Percentiles rank a stretch among this genome's conserved stretches.
Evolutionary conservation across 2,888 invertebrate species (phyloP).

Genomic region (Thalpophila matura): DNA sequence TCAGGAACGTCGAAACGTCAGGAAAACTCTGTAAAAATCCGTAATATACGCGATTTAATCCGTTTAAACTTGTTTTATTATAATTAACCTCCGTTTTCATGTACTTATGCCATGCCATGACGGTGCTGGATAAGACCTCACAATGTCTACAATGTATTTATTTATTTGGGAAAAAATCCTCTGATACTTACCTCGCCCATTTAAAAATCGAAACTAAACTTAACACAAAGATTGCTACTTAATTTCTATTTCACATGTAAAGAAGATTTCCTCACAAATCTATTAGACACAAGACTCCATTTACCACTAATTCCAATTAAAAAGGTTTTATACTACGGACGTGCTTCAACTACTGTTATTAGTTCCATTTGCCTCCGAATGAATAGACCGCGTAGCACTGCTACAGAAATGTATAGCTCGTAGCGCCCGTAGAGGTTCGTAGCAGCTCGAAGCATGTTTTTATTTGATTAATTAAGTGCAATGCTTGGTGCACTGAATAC

Average conservation of each 20-base stretch:
- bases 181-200: background rate
- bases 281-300: slow-evolving; percentile 1
- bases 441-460: slow-evolving; percentile 41
- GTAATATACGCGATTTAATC: no score
- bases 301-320: slow-evolving; percentile 28
- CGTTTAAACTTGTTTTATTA: no score
- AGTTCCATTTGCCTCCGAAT: slow-evolving; percentile 33
- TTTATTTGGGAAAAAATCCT: no score
- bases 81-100: no score
- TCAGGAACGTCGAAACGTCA: no score
- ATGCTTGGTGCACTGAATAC: slow-evolving; percentile 16
- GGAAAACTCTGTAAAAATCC: no score
- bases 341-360: slow-evolving; percentile 40
- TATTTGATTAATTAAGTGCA: slow-evolving; percentile 46
- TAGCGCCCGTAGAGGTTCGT: slow-evolving; percentile 50
- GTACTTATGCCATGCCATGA: no score
- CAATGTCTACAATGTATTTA: no score
- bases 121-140: no score
- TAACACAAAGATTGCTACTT: background rate
- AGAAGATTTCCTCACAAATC: slow-evolving; percentile 2
- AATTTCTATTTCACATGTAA: slow-evolving; percentile 4
- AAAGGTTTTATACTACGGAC: slow-evolving; percentile 29
- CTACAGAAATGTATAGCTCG: slow-evolving; percentile 49
- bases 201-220: background rate
- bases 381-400: slow-evolving; percentile 53